phyloP scores from a whole-genome alignment of 2,797 vertebrate genomes.

The Coilia nasus region DNA sequence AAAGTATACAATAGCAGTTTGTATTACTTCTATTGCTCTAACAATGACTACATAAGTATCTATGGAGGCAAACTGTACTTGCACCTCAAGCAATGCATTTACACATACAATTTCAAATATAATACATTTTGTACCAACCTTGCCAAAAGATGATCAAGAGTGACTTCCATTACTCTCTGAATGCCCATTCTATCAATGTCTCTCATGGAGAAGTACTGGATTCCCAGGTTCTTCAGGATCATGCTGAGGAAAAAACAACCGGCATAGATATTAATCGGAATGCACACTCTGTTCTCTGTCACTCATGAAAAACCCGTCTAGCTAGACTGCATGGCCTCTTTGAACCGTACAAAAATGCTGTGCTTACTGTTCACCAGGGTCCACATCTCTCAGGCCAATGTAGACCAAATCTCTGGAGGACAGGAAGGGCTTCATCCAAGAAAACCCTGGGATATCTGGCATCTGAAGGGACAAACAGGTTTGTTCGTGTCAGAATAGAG shows the following conservation, averaged over 20 bases:
- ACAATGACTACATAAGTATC: not conserved
- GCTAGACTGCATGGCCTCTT: not conserved
- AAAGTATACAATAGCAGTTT: not conserved
- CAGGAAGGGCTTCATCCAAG: slow-evolving; percentile 92
- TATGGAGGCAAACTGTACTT: not conserved
- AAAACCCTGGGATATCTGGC: slow-evolving; percentile 90
- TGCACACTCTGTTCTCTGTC: not conserved
- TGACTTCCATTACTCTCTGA: slow-evolving; percentile 95
- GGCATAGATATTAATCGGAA: not conserved
- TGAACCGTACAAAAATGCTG: not conserved
- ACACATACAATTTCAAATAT: slow-evolving; percentile 31
- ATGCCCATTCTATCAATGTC: slow-evolving; percentile 95
- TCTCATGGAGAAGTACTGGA: slow-evolving; percentile 96
- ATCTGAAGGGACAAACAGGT: slow-evolving; percentile 71
- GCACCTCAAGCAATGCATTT: not conserved
- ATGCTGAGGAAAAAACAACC: slow-evolving; percentile 71
- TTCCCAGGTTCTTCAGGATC: slow-evolving; percentile 91
- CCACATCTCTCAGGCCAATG: slow-evolving; percentile 92
- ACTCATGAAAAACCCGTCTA: not conserved
- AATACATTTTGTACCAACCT: slow-evolving; percentile 72
- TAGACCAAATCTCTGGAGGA: slow-evolving; percentile 88
- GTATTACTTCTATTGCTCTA: not conserved
- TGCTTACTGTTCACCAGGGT: slow-evolving; percentile 93
- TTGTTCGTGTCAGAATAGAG: not conserved
- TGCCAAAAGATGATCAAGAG: slow-evolving; percentile 87